Evolutionary conservation across 1,140 invertebrate species (phyloP).

Genomic region (Brachionus calyciflorus): DNA sequence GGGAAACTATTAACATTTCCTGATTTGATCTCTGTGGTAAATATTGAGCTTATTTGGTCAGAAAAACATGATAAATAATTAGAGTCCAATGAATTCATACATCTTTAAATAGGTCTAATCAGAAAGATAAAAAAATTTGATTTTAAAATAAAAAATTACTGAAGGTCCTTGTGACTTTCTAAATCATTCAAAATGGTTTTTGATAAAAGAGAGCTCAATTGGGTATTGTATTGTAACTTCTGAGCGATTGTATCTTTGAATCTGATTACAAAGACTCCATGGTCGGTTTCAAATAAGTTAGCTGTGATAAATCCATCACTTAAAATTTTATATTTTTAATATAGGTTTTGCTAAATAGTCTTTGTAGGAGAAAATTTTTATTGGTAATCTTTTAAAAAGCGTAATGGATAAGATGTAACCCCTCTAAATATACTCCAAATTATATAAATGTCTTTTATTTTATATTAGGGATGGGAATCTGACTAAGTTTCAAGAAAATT

Average conservation of each 20-base stretch:
- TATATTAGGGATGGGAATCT: too few relatives aligned
- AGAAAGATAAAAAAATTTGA: too few relatives aligned
- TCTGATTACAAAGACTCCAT: slow-evolving; percentile 1
- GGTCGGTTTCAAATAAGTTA: neutral
- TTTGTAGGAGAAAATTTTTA: too few relatives aligned
- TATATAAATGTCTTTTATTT: too few relatives aligned
- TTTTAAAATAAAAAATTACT: neutral
- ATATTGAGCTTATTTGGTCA: neutral
- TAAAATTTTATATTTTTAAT: too few relatives aligned
- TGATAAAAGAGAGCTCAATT: neutral
- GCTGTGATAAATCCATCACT: neutral
- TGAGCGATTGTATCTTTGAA: neutral
- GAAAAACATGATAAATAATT: slow-evolving; percentile 4
- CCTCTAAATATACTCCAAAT: too few relatives aligned
- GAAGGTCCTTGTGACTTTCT: neutral
- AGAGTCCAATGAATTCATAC: neutral
- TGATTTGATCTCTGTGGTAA: neutral
- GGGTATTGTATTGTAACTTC: slow-evolving; percentile 12
- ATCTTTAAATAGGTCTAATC: too few relatives aligned
- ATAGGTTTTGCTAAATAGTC: too few relatives aligned
- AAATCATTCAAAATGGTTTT: slow-evolving; percentile 9
- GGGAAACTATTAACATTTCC: neutral
- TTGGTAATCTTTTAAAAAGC: too few relatives aligned
- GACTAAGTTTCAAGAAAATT: too few relatives aligned
- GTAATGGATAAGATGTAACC: too few relatives aligned